Percentiles rank a stretch among this genome's conserved stretches.
Conservation (phyloP, 2,797 vertebrate genomes). For the Tarsius wallacei region DNA sequence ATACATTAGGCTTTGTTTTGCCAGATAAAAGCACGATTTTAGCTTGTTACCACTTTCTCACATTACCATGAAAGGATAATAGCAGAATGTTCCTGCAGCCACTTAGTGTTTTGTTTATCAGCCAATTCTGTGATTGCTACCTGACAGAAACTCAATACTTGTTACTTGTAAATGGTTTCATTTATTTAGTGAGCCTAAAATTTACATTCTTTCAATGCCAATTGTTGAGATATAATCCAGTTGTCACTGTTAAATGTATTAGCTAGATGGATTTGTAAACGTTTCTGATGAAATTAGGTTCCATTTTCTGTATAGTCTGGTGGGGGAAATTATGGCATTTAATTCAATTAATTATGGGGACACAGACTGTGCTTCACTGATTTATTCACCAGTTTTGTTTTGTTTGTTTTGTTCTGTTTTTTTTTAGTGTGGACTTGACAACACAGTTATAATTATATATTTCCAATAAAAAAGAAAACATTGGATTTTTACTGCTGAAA, state of each 20-base stretch:
- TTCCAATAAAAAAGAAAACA: constrained; percentile 11
- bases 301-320: constrained; percentile 48
- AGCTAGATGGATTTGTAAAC: not conserved
- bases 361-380: constrained; percentile 16
- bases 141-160: constrained; percentile 56
- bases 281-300: constrained; percentile 56
- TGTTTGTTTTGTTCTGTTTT: not conserved
- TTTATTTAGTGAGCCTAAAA: constrained; percentile 60
- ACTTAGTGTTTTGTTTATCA: constrained; percentile 35
- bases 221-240: not conserved
- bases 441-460: not conserved
- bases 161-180: constrained; percentile 48
- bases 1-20: not conserved
- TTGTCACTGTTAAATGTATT: constrained; percentile 57
- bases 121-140: constrained; percentile 39
- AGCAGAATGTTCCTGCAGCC: not conserved
- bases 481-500: not conserved
- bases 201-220: constrained; percentile 41
- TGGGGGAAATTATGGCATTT: constrained; percentile 22
- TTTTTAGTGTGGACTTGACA: not conserved
- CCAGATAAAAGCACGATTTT: constrained; percentile 24
- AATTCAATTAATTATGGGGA: constrained; percentile 54
- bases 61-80: not conserved
- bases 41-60: not conserved
- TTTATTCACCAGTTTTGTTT: not conserved